Conservation (phyloP, 2,113 vertebrate species). For the Orientallactaga bullata region DNA sequence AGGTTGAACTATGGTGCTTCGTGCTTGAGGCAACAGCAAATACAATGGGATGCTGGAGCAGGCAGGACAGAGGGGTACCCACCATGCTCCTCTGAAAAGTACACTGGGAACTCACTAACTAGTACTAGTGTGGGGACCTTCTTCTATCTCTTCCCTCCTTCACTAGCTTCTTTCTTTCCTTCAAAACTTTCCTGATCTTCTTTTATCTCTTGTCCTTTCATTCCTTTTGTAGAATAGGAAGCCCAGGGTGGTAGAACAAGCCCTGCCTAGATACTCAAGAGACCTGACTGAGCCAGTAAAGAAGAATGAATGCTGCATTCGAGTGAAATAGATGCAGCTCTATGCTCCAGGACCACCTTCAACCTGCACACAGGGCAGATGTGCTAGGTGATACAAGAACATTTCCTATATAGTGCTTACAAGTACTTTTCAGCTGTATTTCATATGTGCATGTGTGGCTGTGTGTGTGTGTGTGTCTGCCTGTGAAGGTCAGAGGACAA, state of each 20-base stretch:
- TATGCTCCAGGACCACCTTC: accelerated
- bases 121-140: accelerated
- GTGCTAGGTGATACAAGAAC: too few relatives aligned
- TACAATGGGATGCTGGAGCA: neutral
- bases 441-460: too few relatives aligned
- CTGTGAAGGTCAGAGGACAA: too few relatives aligned
- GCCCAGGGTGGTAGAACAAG: neutral
- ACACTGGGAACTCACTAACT: neutral
- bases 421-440: neutral
- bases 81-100: neutral
- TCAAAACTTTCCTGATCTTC: neutral
- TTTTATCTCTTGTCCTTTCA: constrained; percentile 4
- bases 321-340: accelerated
- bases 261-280: neutral
- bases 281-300: neutral
- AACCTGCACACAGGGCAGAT: accelerated
- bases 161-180: neutral
- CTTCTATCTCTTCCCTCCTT: neutral
- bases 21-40: neutral
- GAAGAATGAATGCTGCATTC: accelerated
- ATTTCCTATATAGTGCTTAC: neutral
- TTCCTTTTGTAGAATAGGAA: constrained; percentile 17
- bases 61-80: accelerated
- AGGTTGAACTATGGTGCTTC: accelerated
- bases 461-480: too few relatives aligned